Percentiles rank a stretch among this genome's conserved stretches.
These are phyloP conservation scores for Monopis laevigella DNA, from an alignment of 2,888 invertebrate genomes.

Conservation along the genomic window DNA sequence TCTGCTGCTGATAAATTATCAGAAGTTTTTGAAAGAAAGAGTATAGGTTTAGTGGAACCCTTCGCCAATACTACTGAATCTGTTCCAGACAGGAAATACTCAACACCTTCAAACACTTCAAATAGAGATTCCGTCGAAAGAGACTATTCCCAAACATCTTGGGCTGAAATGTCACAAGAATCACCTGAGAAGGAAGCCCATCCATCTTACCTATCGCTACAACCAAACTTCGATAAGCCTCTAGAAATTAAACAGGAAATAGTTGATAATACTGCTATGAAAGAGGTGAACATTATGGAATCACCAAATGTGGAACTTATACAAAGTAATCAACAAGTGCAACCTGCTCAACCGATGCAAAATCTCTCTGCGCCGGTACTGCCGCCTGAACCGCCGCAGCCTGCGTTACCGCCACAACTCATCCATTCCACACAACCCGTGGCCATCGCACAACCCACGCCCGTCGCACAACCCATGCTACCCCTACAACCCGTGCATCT, in stretches of 20 bases:
- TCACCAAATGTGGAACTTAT: constrained; percentile 24
- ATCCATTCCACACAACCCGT: too few species aligned
- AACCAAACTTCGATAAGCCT: constrained; percentile 31
- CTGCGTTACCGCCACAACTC: too few species aligned
- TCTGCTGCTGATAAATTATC: constrained; percentile 57
- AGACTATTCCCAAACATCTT: constrained; percentile 50
- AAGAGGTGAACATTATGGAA: constrained; percentile 24
- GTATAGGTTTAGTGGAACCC: constrained; percentile 45
- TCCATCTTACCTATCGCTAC: constrained; percentile 25
- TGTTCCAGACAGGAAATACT: constrained; percentile 48
- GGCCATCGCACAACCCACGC: too few species aligned
- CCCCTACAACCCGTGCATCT: too few species aligned
- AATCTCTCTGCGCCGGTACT: constrained; percentile 12
- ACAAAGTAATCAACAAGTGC: constrained; percentile 24
- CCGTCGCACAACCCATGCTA: too few species aligned
- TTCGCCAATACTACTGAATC: constrained; percentile 35
- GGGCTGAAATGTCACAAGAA: constrained; percentile 59
- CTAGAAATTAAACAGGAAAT: constrained; percentile 30
- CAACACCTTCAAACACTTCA: constrained; percentile 39
- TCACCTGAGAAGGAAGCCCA: constrained; percentile 25
- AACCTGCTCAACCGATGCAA: constrained; percentile 13
- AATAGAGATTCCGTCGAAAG: constrained; percentile 58
- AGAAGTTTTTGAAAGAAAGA: constrained; percentile 60
- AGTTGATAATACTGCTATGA: constrained; percentile 12
- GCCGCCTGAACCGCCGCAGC: not conserved